Base-by-base conservation (phyloP, 2,888 invertebrate species). In the Aelia acuminata region DNA sequence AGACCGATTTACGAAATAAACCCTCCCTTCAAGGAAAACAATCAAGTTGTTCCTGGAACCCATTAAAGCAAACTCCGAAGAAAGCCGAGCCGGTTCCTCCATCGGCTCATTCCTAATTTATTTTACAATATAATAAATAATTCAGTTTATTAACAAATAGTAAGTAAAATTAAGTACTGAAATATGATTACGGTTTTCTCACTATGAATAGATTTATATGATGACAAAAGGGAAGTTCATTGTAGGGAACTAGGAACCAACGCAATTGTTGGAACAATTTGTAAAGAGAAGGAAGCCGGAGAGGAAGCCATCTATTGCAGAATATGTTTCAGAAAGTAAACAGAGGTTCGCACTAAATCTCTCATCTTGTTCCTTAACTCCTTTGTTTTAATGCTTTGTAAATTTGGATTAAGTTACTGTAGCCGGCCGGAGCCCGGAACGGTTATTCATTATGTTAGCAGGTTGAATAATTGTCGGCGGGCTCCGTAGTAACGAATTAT, bases 321-420 rank as follows among this genome's bases (percentile, higher is more conserved):
- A 75, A 75, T 75, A 75, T 75, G 75, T 75, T 75, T 39, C 11
- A 75, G 75, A 75, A 39, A 75, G 75, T 75, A 43, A 43, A 75
- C 39, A 43, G 75, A 43, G 75, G 75, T 35, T 75, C 39, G 39
- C 39, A 26, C 39, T 75, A 35, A 35, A 39, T 43, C 75, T 35
- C 75, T 75, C 75, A 43, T 75, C 39, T 43, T 39, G 39, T 75
- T 75, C 20, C 75, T 39, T 75, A 35, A 39, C 39, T 43, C 75
- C 75, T 75, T 75, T 75, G 75, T 75, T 75, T 39, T 35, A 43
- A 75, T 39, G 26, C 57, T 57, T 57, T 57, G 57, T 26, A 57
- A 57, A 57, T 57, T 57, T 57, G 57, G 26, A 57, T 57, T 31
- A 57, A 57, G 57, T 57, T 31, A 31, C 10, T 13, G n/a, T n/a